Evolutionary conservation across 1,140 invertebrate species (phyloP), one percentile per base, ranked within the genome.

Genomic region (Zaprionus gabonicus): DNA sequence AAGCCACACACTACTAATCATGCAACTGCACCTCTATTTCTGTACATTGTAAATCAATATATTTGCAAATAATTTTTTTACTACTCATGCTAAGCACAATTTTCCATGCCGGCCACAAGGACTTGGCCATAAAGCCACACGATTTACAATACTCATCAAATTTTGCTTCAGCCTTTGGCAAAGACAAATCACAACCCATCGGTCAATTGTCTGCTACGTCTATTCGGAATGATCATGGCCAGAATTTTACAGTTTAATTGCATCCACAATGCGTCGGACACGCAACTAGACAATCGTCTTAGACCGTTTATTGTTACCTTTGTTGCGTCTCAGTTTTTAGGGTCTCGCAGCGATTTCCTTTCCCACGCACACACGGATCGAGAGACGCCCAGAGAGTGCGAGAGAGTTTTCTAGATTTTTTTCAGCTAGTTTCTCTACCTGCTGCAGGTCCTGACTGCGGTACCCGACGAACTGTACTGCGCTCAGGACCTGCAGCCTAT

Each of bases 241-340:
- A 90, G 79, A 59, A 90, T 91, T 90, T 91, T 90, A 91, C 82
- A 81, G 85, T 88, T 90, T 90, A 91, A 91, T 90, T 90, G 85
- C 76, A 70, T 68, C 13, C 71, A 90, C 86, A 90, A 90, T 73
- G 65, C 63, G 46, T 56, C 55, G 72, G 82, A 80, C 80, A 73
- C 63, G 78, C 78, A 85, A 80, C 81, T 81, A 84, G 66, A 85
- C 81, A 85, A 85, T 84, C 78, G 59, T 72, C 74, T 72, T 67
- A 63, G 12, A 64, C 15, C 38, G 27, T 60, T 70, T 71, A 49
- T 63, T 78, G 57, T 28, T 25, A 23, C 51, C 41, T 34, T 51
- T 62, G 38, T 41, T 62, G 44, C 15, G 1, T 66, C 27, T 67
- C 64, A 53, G 59, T 65, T 72, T 41, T 73, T 76, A 65, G 64